Base-by-base conservation (phyloP, 2,113 vertebrate genomes). In the Nannobrachium achirus region DNA sequence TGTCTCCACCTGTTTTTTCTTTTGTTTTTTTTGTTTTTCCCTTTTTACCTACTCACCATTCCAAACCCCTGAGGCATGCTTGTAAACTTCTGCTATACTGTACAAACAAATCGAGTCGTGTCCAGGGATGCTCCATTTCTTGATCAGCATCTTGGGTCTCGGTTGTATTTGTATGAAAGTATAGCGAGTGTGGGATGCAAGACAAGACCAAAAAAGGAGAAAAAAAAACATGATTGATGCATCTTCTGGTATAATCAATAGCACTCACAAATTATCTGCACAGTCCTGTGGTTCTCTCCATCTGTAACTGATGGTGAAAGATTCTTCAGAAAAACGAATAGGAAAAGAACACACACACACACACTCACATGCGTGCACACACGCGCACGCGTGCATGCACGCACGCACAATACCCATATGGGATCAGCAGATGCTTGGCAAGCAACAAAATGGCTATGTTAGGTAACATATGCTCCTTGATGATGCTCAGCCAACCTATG, bases 391-490 rank as follows among this genome's bases (percentile, higher is more conserved):
- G 8, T 3, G 3, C 49, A 51, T 33, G 3, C 66, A 52, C 45
- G 40, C 56, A 51, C 66, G 57, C 53, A 44, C 10, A 38, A 11
- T 55, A 78, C 77, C 83, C 87, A 87, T 89, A 89, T 89, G 90
- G 84, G 75, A 74, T 77, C 14, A 69, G 61, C 86, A 91, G 89
- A 89, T 91, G 89, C 89, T 89, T 87, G 85, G 89, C 77, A 82
- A 79, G 58, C 56, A 87, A 58, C 8, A 61, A 80, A 88, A 86
- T 86, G 70, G 75, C 81, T 84, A 80, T 86, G 85, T 84, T 87
- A 50, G 80, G 66, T 76, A 75, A 73, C 88, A 89, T 87, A 87
- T 90, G 85, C 66, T 75, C 51, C 33, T 72, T 71, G 62, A 79
- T 81, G 76, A 78, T 82, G 77, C 42, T 79, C 56, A 71, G 73